phyloP scores from a whole-genome alignment of 2,888 invertebrate species.

The Cataglyphis albicans region DNA sequence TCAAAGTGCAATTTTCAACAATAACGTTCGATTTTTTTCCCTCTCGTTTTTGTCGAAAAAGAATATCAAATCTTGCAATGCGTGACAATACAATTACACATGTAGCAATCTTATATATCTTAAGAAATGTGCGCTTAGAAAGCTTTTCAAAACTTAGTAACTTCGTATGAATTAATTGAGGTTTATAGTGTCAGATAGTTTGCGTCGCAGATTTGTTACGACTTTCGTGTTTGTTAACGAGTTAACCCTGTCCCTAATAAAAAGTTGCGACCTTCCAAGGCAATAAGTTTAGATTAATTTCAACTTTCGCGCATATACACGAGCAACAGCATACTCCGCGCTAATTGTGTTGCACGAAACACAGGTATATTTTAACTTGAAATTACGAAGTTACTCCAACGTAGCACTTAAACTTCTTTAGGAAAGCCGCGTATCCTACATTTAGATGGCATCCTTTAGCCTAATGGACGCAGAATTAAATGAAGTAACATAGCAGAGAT shows the following conservation, averaged over 20 bases:
- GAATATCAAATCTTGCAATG: not conserved
- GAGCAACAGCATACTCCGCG: constrained; percentile 29
- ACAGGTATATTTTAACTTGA: constrained; percentile 48
- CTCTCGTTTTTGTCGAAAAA: not conserved
- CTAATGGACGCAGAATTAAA: constrained; percentile 7
- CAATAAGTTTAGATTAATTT: constrained; percentile 54
- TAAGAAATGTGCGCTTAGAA: not conserved
- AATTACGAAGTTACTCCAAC: constrained; percentile 41
- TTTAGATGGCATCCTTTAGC: constrained; percentile 28
- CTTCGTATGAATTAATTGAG: constrained; percentile 7
- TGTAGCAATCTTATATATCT: not conserved
- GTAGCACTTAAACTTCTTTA: constrained; percentile 40
- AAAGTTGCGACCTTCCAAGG: constrained; percentile 32
- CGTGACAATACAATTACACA: not conserved
- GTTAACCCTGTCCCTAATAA: constrained; percentile 30
- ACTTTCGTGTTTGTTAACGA: not conserved
- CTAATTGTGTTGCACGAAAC: constrained; percentile 52
- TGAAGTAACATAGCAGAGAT: not conserved
- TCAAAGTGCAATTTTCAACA: not conserved
- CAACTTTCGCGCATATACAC: constrained; percentile 38
- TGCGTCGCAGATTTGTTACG: constrained; percentile 17
- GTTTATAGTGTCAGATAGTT: not conserved
- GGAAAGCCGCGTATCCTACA: constrained; percentile 43
- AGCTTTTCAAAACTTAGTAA: not conserved
- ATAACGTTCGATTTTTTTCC: not conserved